Evolutionary conservation across 1,140 invertebrate species (phyloP), one percentile per base, ranked within the genome.

Genomic region (Ruditapes philippinarum): DNA sequence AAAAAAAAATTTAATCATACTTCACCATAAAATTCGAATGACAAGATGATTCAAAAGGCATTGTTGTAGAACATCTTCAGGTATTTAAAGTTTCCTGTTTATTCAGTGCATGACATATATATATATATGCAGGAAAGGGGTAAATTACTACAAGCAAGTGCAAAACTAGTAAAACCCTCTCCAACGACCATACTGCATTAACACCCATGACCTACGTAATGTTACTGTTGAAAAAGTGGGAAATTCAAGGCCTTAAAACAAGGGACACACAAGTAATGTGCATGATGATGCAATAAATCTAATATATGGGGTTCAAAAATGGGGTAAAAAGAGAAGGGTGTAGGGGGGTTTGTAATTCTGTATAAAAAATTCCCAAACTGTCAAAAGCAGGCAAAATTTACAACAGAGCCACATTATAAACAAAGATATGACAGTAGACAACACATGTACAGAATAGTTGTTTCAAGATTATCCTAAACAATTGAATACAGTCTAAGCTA

Each of bases 321-420:
- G 42, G 42, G 70, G 40, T 12, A 45, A 74, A 49, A 76, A 22
- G 22, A 74, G 70, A 36, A n/a, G 74, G n/a, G 49, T 51, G 14
- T 76, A 28, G 45, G 74, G 73, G 40, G 49, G 74, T 78, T 28
- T 54, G 74, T 36, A 78, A 54, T 78, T 33, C 14, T 31, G 65
- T 51, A 51, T 54, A 74, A 51, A 54, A 51, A 22, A 19, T 57
- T 38, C 74, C 74, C 74, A 78, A 76, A 76, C 25, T 78, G 14
- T 57, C 14, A 51, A 78, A 78, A 78, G 74, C 74, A 78, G 74
- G 74, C 74, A 78, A 78, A 78, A 22, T 40, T 70, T 28, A 78
- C 74, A 78, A 78, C 74, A 78, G 42, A 78, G 42, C 31, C 74
- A 78, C 74, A 33, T 11, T 78, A 78, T 51, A 19, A 78, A 78